Evolutionary conservation across 2,888 invertebrate species (phyloP).

Genomic region (Ormyrus labotus): DNA sequence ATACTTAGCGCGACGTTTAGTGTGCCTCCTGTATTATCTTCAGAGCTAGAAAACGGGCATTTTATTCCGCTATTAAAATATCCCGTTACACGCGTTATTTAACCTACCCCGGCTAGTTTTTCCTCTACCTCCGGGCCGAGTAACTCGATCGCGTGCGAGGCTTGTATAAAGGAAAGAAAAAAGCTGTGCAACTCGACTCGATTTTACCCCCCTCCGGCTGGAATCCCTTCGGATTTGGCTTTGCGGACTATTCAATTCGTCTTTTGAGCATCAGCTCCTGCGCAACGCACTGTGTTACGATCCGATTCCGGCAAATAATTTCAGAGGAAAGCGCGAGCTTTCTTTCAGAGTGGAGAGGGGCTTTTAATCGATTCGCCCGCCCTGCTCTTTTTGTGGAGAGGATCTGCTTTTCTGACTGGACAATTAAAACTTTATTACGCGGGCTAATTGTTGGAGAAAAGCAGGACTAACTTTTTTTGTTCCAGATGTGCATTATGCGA

Average conservation of each 20-base stretch:
- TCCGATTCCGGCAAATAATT: neutral
- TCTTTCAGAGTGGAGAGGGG: too few relatives aligned
- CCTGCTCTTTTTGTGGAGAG: too few relatives aligned
- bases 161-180: constrained; percentile 1
- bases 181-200: neutral
- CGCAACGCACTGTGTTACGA: neutral
- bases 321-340: neutral
- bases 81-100: constrained; percentile 53
- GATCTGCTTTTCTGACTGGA: neutral
- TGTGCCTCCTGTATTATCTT: constrained; percentile 17
- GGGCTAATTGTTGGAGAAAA: neutral
- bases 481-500: too few relatives aligned
- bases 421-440: constrained; percentile 1
- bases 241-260: constrained; percentile 38
- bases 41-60: constrained; percentile 14
- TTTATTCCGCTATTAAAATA: constrained; percentile 56
- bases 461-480: too few relatives aligned
- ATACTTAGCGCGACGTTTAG: constrained; percentile 14
- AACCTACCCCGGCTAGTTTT: neutral
- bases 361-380: neutral
- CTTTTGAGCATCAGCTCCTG: constrained; percentile 7
- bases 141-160: constrained; percentile 35
- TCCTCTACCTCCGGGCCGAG: neutral
- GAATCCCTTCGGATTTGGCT: constrained; percentile 14
- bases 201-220: neutral